Conservation (phyloP, 1,140 invertebrate species). For the Sminthurinus signatus region DNA sequence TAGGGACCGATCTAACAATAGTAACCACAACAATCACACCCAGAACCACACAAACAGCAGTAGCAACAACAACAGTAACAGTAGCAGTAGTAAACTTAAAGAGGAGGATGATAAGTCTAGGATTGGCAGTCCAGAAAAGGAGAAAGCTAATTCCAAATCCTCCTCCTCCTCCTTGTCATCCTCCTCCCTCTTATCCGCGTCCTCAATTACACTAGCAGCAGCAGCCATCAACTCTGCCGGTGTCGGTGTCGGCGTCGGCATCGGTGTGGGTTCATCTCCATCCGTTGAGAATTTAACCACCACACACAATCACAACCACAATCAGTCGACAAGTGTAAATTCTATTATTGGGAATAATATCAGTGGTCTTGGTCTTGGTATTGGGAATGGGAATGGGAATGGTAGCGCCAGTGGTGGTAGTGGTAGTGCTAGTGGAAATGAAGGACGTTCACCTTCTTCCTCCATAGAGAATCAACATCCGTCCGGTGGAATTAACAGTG, state of each 20-base stretch:
- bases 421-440: too few relatives aligned
- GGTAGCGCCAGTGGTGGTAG: too few relatives aligned
- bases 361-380: too few relatives aligned
- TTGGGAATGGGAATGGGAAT: too few relatives aligned
- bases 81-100: not conserved
- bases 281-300: constrained; percentile 10
- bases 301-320: constrained; percentile 29
- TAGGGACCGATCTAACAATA: too few relatives aligned
- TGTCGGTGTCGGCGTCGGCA: too few relatives aligned
- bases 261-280: not conserved
- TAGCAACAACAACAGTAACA: too few relatives aligned
- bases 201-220: constrained; percentile 13
- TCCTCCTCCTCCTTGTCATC: constrained; percentile 15
- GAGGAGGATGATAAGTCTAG: not conserved
- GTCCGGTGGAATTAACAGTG: constrained; percentile 21
- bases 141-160: not conserved
- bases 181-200: constrained; percentile 15
- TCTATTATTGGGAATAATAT: too few relatives aligned
- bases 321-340: too few relatives aligned
- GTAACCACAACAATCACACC: too few relatives aligned
- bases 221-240: too few relatives aligned
- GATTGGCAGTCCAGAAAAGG: not conserved
- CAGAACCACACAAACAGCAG: too few relatives aligned
- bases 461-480: constrained; percentile 26
- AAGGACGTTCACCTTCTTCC: constrained; percentile 4